Evolutionary conservation across 92 coral and sea anemone species (phyloP).

Genomic region (Metridium senile): DNA sequence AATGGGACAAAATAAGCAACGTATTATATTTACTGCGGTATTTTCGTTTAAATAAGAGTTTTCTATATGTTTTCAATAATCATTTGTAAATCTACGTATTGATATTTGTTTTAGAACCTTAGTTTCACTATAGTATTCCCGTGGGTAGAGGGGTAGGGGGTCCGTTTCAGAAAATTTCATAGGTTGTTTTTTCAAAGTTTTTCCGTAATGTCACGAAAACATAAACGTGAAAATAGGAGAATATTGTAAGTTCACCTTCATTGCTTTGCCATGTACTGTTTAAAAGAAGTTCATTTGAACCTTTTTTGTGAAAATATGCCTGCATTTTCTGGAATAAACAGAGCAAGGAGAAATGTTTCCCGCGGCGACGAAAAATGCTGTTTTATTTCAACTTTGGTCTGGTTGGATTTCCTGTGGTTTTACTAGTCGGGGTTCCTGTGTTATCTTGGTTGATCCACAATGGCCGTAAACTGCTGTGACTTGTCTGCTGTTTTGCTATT

Average conservation of each 20-base stretch:
- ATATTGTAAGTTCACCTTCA: not conserved
- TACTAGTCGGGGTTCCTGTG: not conserved
- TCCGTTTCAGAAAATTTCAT: no score
- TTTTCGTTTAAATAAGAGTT: no score
- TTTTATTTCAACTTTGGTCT: not conserved
- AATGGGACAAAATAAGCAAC: not conserved
- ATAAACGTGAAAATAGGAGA: not conserved
- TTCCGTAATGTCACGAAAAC: not conserved
- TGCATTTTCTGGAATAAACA: not conserved
- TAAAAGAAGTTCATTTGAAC: no score
- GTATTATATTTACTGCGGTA: not conserved
- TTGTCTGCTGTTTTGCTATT: conserved; percentile 6
- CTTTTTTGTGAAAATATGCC: not conserved
- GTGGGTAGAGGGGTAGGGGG: no score
- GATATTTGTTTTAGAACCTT: not conserved
- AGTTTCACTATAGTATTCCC: no score
- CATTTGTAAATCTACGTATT: not conserved
- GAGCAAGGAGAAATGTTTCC: not conserved
- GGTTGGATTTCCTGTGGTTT: not conserved
- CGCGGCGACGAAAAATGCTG: not conserved
- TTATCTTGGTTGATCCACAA: conserved; percentile 3
- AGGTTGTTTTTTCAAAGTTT: not conserved
- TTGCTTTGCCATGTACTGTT: not conserved
- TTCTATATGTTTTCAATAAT: no score
- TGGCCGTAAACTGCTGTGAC: conserved; percentile 12